Conservation (phyloP, 2,797 vertebrate species). For the Pangasius larnaudii region DNA sequence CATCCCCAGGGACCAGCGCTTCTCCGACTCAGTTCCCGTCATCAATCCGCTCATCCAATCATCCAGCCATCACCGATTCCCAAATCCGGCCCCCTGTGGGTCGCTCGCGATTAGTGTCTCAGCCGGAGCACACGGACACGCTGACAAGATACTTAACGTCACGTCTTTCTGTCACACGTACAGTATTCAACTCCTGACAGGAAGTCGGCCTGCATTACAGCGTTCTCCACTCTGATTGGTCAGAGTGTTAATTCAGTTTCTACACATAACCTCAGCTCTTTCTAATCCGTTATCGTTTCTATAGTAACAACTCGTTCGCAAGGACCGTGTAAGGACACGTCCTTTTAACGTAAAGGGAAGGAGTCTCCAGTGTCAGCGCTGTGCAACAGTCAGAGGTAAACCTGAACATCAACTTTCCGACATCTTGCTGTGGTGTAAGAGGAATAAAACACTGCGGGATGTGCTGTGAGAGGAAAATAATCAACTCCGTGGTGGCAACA, state of each 20-base stretch:
- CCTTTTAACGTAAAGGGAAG: background rate
- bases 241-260: background rate
- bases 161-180: background rate
- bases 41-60: constrained; percentile 39
- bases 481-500: background rate
- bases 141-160: constrained; percentile 4
- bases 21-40: constrained; percentile 13
- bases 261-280: background rate
- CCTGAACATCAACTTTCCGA: no score
- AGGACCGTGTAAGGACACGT: background rate
- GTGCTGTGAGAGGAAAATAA: background rate
- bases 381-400: no score
- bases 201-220: background rate
- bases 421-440: background rate
- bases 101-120: constrained; percentile 35
- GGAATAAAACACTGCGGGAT: background rate
- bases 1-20: constrained; percentile 30
- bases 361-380: background rate
- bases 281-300: background rate
- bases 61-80: constrained; percentile 12
- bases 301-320: background rate
- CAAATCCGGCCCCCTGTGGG: constrained; percentile 1
- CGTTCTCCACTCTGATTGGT: background rate
- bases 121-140: background rate
- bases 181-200: background rate